Evolutionary conservation across 2,888 invertebrate species (phyloP), one percentile per base, ranked within the genome.

Genomic region (Rhyacophila evoluta): DNA sequence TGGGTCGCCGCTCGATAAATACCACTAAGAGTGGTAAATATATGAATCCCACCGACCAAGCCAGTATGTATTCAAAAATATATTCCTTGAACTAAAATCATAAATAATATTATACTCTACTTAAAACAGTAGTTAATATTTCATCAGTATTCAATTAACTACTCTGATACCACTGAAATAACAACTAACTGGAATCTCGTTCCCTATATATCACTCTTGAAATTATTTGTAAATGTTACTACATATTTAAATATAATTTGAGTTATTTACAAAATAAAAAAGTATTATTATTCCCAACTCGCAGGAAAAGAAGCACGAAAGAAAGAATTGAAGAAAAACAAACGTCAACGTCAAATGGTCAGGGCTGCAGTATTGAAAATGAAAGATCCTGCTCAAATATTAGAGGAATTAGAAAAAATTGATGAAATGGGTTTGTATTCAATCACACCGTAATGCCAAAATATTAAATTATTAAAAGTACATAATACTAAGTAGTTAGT

Each of bases 11-110:
- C 84, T 98, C 98, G 67, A 98, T 98, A 84, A 98, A 98, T 90
- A 98, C 98, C 94, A 99, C 98, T 75, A 99, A 99, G 92, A 98
- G 98, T 97, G 99, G 99, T 87, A 98, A 98, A 93, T 98, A 97
- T 85, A 99, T 99, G 98, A 99, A 99, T 89, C 99, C 99, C 41
- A 99, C 99, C 3, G 99, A 99, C 88, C 98, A 98, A 94, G 98
- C 98, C 80, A 92, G 98, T 97, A 93, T 94, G 97, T 94, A 85
- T 83, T 72, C 70, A 83, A 83, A 5, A 78, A 41, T 27, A n/a
- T n/a, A n/a, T n/a, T n/a, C n/a, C n/a, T n/a, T n/a, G n/a, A n/a
- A n/a, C n/a, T n/a, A n/a, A n/a, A n/a, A n/a, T n/a, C n/a, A n/a
- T n/a, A n/a, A n/a, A n/a, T n/a, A n/a, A n/a, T n/a, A n/a, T n/a